phyloP scores from a whole-genome alignment of 2,888 invertebrate species.

The Eupithecia tripunctaria region DNA sequence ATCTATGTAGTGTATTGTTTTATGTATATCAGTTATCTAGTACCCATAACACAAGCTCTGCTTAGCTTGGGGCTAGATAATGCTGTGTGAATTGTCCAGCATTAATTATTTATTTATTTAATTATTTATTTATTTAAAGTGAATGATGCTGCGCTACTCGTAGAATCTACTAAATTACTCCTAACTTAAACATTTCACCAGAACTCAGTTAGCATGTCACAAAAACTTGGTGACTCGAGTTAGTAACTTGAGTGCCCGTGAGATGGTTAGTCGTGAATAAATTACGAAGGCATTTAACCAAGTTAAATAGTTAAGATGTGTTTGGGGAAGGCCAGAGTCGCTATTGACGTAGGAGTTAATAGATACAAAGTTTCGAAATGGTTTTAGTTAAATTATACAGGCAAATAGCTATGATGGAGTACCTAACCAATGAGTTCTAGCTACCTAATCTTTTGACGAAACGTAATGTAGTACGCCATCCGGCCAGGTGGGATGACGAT shows the following conservation, averaged over 20 bases:
- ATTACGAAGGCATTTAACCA: slow-evolving; percentile 34
- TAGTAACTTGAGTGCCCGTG: slow-evolving; percentile 38
- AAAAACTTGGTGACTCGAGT: slow-evolving; percentile 66
- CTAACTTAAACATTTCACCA: slow-evolving; percentile 64
- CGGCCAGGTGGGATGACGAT: too few species aligned
- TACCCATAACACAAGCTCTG: too few species aligned
- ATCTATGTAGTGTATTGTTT: too few species aligned
- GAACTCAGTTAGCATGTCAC: slow-evolving; percentile 70
- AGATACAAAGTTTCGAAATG: slow-evolving; percentile 9
- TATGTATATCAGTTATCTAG: too few species aligned
- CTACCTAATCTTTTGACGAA: too few species aligned
- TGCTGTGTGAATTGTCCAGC: too few species aligned
- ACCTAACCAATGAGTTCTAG: not conserved
- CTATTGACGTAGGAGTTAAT: not conserved
- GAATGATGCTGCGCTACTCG: slow-evolving; percentile 25
- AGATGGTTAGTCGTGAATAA: slow-evolving; percentile 34
- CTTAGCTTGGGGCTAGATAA: too few species aligned
- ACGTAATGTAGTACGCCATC: too few species aligned
- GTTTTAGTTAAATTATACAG: not conserved
- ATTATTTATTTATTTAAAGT: too few species aligned
- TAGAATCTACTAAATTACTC: slow-evolving; percentile 61
- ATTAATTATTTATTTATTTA: too few species aligned
- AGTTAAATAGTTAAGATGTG: slow-evolving; percentile 25
- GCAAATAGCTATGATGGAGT: not conserved
- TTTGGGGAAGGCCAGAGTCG: slow-evolving; percentile 11